Conservation (phyloP, 2,113 vertebrate genomes). For the Collichthys lucidus region DNA sequence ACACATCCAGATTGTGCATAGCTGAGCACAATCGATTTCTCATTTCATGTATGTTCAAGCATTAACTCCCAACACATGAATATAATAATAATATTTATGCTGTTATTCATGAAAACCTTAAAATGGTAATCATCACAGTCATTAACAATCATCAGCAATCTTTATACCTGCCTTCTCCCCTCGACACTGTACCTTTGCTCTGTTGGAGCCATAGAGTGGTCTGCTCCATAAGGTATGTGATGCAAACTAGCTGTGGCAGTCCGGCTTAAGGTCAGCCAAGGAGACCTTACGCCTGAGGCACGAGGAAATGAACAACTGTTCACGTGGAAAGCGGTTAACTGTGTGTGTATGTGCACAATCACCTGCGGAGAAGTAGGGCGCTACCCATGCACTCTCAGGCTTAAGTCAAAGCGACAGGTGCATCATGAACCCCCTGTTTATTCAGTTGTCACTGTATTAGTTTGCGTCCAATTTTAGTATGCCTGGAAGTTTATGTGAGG, state of each 20-base stretch:
- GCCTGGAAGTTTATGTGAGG: not conserved
- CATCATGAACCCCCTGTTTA: slow-evolving; percentile 8
- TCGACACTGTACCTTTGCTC: slow-evolving; percentile 35
- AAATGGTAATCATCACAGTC: not conserved
- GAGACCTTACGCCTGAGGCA: slow-evolving; percentile 63
- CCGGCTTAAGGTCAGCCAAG: slow-evolving; percentile 72
- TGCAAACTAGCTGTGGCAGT: slow-evolving; percentile 70
- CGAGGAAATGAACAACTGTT: slow-evolving; percentile 51
- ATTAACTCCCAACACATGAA: not conserved
- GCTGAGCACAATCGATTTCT: too few relatives aligned
- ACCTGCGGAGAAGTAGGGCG: slow-evolving; percentile 46
- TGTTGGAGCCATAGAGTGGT: slow-evolving; percentile 37
- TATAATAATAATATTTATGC: not conserved
- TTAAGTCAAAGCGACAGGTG: slow-evolving; percentile 56
- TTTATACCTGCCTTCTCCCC: slow-evolving; percentile 14
- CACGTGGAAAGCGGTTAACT: slow-evolving; percentile 22
- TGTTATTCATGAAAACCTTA: slow-evolving; percentile 10
- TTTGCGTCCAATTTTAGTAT: slow-evolving; percentile 9
- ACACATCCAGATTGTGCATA: too few relatives aligned
- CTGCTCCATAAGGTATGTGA: slow-evolving; percentile 61
- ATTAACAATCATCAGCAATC: slow-evolving; percentile 27
- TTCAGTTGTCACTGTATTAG: not conserved
- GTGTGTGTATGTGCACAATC: slow-evolving; percentile 35
- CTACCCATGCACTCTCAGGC: slow-evolving; percentile 15
- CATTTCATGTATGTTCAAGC: not conserved